These are phyloP conservation scores for Syrrhaptes paradoxus DNA, from an alignment of 2,113 vertebrate genomes.

Conservation along the genomic window DNA sequence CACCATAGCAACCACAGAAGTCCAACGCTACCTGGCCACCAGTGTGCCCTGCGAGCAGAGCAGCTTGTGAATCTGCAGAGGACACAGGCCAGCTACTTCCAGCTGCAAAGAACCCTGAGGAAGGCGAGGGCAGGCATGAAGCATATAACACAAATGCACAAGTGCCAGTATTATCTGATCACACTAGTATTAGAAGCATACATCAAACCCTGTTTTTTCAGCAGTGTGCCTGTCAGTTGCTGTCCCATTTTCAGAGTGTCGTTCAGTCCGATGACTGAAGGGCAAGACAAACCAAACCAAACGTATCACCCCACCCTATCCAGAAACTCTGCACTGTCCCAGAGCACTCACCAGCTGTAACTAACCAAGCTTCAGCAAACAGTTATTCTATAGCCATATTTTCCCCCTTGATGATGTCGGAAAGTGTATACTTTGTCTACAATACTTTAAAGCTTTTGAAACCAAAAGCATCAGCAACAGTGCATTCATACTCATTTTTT, in stretches of 20 bases:
- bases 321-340: not conserved
- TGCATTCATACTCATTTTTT: not conserved
- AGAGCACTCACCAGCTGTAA: not conserved
- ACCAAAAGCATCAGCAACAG: not conserved
- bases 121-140: not conserved
- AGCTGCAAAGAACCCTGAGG: accelerated
- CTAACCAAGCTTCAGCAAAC: not conserved
- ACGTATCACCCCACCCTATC: not conserved
- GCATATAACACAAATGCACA: accelerated
- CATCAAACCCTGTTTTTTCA: not conserved
- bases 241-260: not conserved
- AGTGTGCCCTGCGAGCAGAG: not conserved
- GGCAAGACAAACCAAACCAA: not conserved
- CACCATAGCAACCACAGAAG: not conserved
- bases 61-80: not conserved
- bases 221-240: not conserved
- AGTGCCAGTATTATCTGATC: not conserved
- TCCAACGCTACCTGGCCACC: not conserved
- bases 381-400: not conserved
- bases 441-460: not conserved
- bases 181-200: accelerated
- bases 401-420: accelerated
- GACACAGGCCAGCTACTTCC: not conserved
- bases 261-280: accelerated
- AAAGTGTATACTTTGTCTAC: not conserved